phyloP scores from a whole-genome alignment of 2,888 invertebrate species.

The Mesopsocus fuscifrons region DNA sequence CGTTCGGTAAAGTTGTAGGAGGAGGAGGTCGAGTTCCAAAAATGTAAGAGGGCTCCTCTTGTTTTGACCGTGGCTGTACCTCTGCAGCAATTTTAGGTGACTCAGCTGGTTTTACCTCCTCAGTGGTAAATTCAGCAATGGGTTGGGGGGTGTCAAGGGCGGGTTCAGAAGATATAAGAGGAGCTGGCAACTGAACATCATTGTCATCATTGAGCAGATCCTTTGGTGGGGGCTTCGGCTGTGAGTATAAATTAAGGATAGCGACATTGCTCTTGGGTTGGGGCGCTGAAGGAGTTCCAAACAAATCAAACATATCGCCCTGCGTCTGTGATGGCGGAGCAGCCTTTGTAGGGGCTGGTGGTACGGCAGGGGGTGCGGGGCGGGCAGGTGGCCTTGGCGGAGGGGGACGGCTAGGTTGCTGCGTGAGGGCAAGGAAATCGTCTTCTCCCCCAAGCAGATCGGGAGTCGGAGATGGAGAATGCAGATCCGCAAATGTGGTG shows the following conservation, averaged over 20 bases:
- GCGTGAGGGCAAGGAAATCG: conserved; percentile 2
- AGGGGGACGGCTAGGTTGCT: conserved; percentile 3
- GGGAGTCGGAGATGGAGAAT: conserved; percentile 71
- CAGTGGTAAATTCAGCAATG: background rate
- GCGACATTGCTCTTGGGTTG: conserved; percentile 35
- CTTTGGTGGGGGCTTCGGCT: conserved; percentile 29
- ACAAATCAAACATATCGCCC: conserved; percentile 36
- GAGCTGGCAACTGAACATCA: conserved; percentile 7
- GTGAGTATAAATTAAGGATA: conserved; percentile 36
- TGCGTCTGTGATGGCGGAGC: conserved; percentile 19
- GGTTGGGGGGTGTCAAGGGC: background rate
- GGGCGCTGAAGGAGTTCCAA: conserved; percentile 29
- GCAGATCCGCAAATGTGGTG: conserved; percentile 58
- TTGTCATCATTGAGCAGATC: conserved; percentile 40
- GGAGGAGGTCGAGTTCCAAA: background rate
- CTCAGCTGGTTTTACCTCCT: too few relatives aligned
- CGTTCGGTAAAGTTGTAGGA: background rate
- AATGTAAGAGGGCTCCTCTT: conserved; percentile 7
- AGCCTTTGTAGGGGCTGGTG: conserved; percentile 15
- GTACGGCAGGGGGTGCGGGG: conserved; percentile 25
- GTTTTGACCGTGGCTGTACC: conserved; percentile 2
- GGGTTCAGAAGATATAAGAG: background rate
- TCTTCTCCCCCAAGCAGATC: conserved; percentile 26
- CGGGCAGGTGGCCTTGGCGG: conserved; percentile 31
- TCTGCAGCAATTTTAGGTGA: too few relatives aligned